phyloP scores from a whole-genome alignment of 2,888 invertebrate genomes.

The Agapostemon virescens region DNA sequence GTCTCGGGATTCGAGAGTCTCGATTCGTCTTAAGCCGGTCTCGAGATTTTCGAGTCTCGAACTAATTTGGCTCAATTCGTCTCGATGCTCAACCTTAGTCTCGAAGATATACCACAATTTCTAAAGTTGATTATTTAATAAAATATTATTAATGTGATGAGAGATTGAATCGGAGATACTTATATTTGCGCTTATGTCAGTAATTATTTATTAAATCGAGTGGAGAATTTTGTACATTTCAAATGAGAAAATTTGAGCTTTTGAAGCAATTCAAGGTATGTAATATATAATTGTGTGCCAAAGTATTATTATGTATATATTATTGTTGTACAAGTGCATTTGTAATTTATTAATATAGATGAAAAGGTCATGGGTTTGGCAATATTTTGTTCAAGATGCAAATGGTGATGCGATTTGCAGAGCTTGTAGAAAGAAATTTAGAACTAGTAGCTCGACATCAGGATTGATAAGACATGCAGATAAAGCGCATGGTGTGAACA shows the following conservation, averaged over 20 bases:
- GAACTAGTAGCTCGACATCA: neutral
- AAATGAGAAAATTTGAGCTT: neutral
- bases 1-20: neutral
- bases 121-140: slow-evolving; percentile 74
- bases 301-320: neutral
- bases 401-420: neutral
- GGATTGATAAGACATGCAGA: slow-evolving; percentile 5
- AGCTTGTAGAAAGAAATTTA: neutral
- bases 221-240: neutral
- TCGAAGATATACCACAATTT: slow-evolving; percentile 68
- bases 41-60: neutral
- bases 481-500: neutral
- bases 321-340: neutral
- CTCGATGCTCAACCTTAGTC: neutral
- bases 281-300: neutral
- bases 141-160: slow-evolving; percentile 69
- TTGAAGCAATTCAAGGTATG: neutral
- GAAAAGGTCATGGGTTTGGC: slow-evolving; percentile 5
- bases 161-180: neutral
- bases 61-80: no score
- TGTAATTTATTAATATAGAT: neutral
- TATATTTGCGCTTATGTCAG: neutral
- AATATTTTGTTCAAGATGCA: neutral
- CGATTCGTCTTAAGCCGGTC: neutral
- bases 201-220: neutral